phyloP scores from a whole-genome alignment of 1,140 invertebrate genomes.

The Ganaspis sp. region DNA sequence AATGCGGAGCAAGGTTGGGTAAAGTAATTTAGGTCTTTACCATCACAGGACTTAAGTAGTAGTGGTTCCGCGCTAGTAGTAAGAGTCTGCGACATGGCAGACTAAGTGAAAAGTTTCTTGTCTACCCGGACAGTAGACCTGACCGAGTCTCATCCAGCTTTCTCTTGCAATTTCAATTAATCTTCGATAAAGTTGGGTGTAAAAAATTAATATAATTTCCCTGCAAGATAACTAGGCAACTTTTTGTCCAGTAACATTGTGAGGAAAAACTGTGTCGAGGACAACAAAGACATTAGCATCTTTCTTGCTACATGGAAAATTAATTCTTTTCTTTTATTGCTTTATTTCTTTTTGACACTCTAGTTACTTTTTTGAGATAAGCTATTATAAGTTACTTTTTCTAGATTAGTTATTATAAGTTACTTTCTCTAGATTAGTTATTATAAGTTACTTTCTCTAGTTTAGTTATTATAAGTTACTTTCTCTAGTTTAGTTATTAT shows the following conservation, averaged over 20 bases:
- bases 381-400: no score
- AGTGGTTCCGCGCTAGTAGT: conserved; percentile 29
- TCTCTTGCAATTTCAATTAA: background rate
- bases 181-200: background rate
- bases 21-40: conserved; percentile 27
- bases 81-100: conserved; percentile 24
- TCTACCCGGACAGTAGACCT: conserved; percentile 32
- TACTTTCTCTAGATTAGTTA: no score
- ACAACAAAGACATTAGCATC: no score
- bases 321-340: no score
- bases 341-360: no score
- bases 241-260: background rate
- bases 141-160: background rate
- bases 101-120: conserved; percentile 50
- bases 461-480: no score
- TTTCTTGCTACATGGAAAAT: no score
- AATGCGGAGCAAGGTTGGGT: conserved; percentile 9
- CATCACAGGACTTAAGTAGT: conserved; percentile 21
- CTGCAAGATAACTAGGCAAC: no score
- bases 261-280: background rate
- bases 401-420: no score
- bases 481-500: no score
- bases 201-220: conserved; percentile 7
- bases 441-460: no score
- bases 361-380: no score